Evolutionary conservation across 2,113 vertebrate genomes (phyloP), one percentile per base, ranked within the genome.

Genomic region (Setophaga coronata): DNA sequence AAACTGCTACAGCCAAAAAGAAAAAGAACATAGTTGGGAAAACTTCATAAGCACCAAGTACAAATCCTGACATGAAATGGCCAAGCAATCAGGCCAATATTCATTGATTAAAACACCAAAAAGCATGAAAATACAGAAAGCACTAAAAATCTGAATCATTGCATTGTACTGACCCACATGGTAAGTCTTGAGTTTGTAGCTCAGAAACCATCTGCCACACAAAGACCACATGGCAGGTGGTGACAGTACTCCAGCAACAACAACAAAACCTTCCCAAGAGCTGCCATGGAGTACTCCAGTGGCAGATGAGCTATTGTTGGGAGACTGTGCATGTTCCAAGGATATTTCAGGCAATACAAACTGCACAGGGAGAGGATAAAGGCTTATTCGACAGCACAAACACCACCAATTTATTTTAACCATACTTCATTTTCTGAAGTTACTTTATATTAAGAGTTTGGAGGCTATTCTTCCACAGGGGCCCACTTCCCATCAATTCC

Each of bases 131-230:
- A 36, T 3, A 4, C 43, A 82, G 12, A 26, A 61, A 57, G 9
- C 42, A 48, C 15, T 14, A 48, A 51, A 84, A 60, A 77, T 57
- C 14, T 34, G 18, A n/a, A 38, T 19, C n/a, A 2, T 8, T 36
- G 57, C 1, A 0, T 1, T 29, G 12, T 9, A 43, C 31, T 65
- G 74, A 87, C 53, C 38, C 31, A 12, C 19, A 13, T 2, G 4
- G 5, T 12, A 43, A 53, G 13, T 23, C 42, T 5, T 23, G 18
- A 67, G 48, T 36, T 72, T 28, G 61, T 34, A 8, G 12, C 16
- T 69, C 26, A 47, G 60, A 89, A 89, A 12, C 6, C 31, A 62
- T 13, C 66, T 64, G 28, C 47, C 53, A 57, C 24, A 5, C 14
- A 8, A 74, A 43, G n/a, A 78, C 8, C 43, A 60, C 34, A n/a